Evolutionary conservation across 2,888 invertebrate genomes (phyloP), one percentile per base, ranked within the genome.

Genomic region (Phalera bucephala): DNA sequence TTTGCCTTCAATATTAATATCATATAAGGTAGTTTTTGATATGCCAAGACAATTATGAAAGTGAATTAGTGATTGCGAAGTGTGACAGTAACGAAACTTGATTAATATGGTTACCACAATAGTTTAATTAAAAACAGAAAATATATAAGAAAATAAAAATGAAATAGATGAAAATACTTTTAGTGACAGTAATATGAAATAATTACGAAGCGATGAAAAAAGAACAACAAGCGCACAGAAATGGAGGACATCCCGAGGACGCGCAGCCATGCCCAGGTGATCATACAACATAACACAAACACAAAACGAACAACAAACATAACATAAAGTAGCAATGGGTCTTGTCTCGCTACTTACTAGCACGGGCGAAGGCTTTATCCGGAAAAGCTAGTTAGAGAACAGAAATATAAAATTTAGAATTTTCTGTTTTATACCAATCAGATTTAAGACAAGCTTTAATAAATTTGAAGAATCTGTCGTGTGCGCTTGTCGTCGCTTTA

Each of bases 311-410:
- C 61, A 58, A 64, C 57, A 60, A 53, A 56, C 42, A 53, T 53
- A 73, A 73, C 59, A 85, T 79, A 78, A 77, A 81, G 88, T 88
- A 88, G 87, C 88, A 80, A 73, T 65, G 67, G 75, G 71, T 82
- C 75, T 73, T 72, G 66, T 76, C 59, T 80, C 80, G 86, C 89
- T 97, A 97, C 97, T 97, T 97, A 97, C 97, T 94, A 97, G 95
- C 91, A 97, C 97, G 93, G 97, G 97, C 92, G 96, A 96, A 92
- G 97, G 97, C 94, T 96, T 97, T 93, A 97, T 97, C 97, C 97
- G 96, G 96, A 97, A 97, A 93, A 97, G 96, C 97, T 97, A 94
- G 91, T 93, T 87, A 91, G 79, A 91, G 79, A 84, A 86, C 73
- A 85, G 86, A 83, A 87, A 86, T 72, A 79, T 74, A 77, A 65